Conservation (phyloP, 2,797 vertebrate genomes). For the Podarcis lilfordi region DNA sequence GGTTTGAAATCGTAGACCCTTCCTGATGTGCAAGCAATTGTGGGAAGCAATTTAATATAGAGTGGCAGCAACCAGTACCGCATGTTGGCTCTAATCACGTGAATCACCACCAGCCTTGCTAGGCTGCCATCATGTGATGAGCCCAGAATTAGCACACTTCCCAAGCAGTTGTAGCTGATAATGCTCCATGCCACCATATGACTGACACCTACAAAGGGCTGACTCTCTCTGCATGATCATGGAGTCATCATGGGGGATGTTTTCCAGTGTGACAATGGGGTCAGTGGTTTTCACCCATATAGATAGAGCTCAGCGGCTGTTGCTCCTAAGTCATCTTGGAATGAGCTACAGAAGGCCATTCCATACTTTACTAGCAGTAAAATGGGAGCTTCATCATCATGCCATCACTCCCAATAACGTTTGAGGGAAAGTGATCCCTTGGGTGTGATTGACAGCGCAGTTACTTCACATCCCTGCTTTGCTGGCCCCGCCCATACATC, state of each 20-base stretch:
- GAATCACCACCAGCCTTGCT: not conserved
- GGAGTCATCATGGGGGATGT: not conserved
- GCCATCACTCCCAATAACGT: not conserved
- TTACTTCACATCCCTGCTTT: not conserved
- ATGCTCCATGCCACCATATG: not conserved
- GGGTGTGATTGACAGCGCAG: not conserved
- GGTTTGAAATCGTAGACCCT: conserved; percentile 30
- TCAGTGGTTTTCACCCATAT: not conserved
- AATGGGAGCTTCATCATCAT: too few species aligned
- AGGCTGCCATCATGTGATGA: not conserved
- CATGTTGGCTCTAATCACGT: not conserved
- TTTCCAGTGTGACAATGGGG: not conserved
- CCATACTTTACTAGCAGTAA: not conserved
- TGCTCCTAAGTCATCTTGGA: not conserved
- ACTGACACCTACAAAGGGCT: not conserved
- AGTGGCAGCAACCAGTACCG: not conserved
- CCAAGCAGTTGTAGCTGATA: not conserved
- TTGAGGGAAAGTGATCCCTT: not conserved
- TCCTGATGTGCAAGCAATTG: not conserved
- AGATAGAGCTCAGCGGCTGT: not conserved
- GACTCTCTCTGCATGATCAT: not conserved
- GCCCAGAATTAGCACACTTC: not conserved
- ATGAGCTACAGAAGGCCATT: not conserved
- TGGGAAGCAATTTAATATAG: conserved; percentile 34
- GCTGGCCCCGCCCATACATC: too few species aligned